These are phyloP conservation scores for Microcebus lehilahytsara DNA, from an alignment of 2,113 vertebrate genomes.

Conservation along the genomic window DNA sequence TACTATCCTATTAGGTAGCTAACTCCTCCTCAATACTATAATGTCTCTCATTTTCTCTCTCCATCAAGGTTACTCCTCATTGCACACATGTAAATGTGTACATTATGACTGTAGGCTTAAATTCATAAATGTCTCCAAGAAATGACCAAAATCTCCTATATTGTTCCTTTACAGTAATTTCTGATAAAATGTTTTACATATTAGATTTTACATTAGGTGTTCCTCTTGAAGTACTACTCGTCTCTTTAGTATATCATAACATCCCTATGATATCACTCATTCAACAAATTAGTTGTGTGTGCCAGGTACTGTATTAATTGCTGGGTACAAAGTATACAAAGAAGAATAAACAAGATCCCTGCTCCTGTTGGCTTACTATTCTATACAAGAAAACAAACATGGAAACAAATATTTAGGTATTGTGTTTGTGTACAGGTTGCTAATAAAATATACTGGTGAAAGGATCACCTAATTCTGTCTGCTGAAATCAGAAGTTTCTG, in stretches of 20 bases:
- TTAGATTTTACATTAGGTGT: conserved; percentile 18
- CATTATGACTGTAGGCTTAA: background rate
- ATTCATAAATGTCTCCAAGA: background rate
- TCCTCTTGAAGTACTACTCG: conserved; percentile 7
- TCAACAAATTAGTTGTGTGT: conserved; percentile 33
- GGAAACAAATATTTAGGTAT: conserved; percentile 8
- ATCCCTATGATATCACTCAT: background rate
- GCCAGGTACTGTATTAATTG: background rate
- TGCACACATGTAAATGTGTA: background rate
- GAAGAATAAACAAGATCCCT: conserved; percentile 4
- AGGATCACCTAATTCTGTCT: conserved; percentile 1
- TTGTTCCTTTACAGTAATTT: conserved; percentile 25
- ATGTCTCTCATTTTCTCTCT: background rate
- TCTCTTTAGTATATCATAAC: background rate
- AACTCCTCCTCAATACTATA: conserved; percentile 5
- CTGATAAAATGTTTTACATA: conserved; percentile 10
- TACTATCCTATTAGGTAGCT: background rate
- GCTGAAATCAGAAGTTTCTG: conserved; percentile 2
- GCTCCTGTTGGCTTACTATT: background rate
- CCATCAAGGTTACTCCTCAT: background rate
- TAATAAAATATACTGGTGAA: background rate
- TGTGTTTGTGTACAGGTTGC: background rate
- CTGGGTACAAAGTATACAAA: conserved; percentile 23
- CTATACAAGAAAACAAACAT: conserved; percentile 39
- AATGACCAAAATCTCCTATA: background rate